A percentile compares a stretch with the other conserved stretches of the same genome.
Conservation (phyloP, 2,888 invertebrate genomes). For the Cheilosia variabilis region DNA sequence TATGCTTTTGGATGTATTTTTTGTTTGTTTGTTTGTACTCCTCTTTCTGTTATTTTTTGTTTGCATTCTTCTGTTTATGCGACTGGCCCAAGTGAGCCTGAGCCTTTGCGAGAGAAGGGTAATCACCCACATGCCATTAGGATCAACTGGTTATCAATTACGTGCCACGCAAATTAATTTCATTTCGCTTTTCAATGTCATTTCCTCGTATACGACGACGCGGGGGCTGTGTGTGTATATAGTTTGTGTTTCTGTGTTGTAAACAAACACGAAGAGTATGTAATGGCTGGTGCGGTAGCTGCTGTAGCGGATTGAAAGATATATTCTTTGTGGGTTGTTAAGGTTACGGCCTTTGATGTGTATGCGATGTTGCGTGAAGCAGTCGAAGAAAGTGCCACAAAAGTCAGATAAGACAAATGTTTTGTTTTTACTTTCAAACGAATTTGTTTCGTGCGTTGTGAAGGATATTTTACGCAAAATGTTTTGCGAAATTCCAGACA, state of each 20-base stretch:
- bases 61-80: constrained; percentile 27
- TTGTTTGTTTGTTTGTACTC: neutral
- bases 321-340: constrained; percentile 34
- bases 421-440: constrained; percentile 34
- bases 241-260: constrained; percentile 13
- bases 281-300: neutral
- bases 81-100: constrained; percentile 37
- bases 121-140: constrained; percentile 75
- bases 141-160: constrained; percentile 74
- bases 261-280: constrained; percentile 15
- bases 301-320: neutral
- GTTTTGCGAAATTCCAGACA: neutral
- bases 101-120: constrained; percentile 62
- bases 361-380: constrained; percentile 48
- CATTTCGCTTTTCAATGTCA: constrained; percentile 73
- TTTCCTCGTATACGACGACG: constrained; percentile 59
- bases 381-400: constrained; percentile 36
- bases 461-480: neutral
- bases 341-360: constrained; percentile 55
- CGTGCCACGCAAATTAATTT: constrained; percentile 71
- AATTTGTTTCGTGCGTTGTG: constrained; percentile 10
- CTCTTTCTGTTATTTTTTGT: neutral
- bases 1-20: constrained; percentile 54
- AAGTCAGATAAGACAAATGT: constrained; percentile 30
- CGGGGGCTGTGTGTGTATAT: constrained; percentile 1